Percentiles rank a stretch among this genome's conserved stretches.
Conservation (phyloP, 2,888 invertebrate species). For the Prenolepis imparis region DNA sequence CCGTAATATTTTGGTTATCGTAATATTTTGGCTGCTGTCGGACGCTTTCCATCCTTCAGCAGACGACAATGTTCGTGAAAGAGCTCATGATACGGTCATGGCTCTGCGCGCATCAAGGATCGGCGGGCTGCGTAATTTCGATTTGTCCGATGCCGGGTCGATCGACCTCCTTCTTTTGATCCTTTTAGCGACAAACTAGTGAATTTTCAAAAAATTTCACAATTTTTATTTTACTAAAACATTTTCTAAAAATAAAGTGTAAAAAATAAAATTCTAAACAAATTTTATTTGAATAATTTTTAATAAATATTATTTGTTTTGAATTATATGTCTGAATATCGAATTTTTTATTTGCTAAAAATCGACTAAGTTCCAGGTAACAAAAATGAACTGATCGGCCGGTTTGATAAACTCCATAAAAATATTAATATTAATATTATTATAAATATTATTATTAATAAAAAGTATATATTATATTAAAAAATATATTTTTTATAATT, state of each 20-base stretch:
- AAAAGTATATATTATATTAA: conserved; percentile 6
- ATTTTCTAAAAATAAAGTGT: background rate
- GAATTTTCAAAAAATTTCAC: background rate
- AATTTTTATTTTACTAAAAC: background rate
- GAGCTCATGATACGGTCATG: background rate
- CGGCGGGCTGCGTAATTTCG: background rate
- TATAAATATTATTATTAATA: conserved; percentile 1
- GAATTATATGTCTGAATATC: background rate
- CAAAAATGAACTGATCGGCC: background rate
- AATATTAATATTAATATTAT: too few species aligned
- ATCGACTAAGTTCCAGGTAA: background rate
- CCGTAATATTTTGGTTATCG: background rate
- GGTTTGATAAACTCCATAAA: background rate
- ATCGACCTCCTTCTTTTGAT: background rate
- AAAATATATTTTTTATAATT: conserved; percentile 10
- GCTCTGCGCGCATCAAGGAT: background rate
- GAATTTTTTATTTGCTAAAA: background rate
- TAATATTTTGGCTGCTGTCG: background rate
- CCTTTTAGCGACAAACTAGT: background rate
- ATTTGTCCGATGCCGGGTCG: background rate
- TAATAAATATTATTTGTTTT: background rate
- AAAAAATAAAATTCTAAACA: background rate
- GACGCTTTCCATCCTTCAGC: too few species aligned
- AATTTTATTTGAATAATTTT: background rate
- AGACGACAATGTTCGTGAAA: background rate